A percentile compares a stretch with the other conserved stretches of the same genome.
These are phyloP conservation scores for Acridotheres tristis DNA, from an alignment of 2,797 vertebrate genomes.

Conservation along the genomic window DNA sequence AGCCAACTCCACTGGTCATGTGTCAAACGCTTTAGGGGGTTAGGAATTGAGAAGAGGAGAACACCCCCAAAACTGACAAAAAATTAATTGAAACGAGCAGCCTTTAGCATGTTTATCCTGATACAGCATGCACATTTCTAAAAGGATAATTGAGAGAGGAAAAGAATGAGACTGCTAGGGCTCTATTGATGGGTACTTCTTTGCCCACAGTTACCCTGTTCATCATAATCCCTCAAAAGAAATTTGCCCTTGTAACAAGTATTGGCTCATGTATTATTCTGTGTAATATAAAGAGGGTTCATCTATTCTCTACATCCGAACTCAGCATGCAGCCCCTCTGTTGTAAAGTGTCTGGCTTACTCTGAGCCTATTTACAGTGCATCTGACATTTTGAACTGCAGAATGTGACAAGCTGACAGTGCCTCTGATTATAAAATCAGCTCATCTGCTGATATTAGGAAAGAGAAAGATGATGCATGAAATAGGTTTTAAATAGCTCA, in stretches of 20 bases:
- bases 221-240: slow-evolving; percentile 16
- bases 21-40: neutral
- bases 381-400: slow-evolving; percentile 43
- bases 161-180: neutral
- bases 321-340: slow-evolving; percentile 10
- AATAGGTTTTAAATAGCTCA: neutral
- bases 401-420: slow-evolving; percentile 9
- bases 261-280: slow-evolving; percentile 56
- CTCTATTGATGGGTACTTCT: neutral
- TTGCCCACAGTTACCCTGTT: neutral
- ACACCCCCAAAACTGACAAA: neutral
- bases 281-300: neutral
- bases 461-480: neutral
- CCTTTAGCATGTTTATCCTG: neutral
- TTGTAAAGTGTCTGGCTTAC: neutral
- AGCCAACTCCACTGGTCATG: neutral
- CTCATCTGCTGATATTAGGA: slow-evolving; percentile 11
- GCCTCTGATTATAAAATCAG: slow-evolving; percentile 21
- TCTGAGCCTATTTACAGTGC: neutral
- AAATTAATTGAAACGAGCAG: neutral
- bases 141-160: neutral
- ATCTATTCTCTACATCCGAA: neutral
- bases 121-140: neutral
- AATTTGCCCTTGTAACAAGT: slow-evolving; percentile 22
- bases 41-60: neutral